Base-by-base conservation (phyloP, 2,888 invertebrate species). In the Hofmannophila pseudospretella region DNA sequence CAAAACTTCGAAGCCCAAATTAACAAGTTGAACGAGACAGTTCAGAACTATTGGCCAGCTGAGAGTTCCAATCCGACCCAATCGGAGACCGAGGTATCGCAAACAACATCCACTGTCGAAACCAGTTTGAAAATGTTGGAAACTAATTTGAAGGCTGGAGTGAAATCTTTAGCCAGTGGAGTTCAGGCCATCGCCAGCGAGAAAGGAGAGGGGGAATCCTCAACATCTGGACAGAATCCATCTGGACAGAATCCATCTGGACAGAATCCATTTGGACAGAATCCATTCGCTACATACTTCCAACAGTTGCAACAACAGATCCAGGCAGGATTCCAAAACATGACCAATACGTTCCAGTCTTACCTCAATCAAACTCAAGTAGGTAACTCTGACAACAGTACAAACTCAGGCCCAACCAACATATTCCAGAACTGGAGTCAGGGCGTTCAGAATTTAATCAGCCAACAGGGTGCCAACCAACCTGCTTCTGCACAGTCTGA, bases 141-240 rank as follows among this genome's bases (percentile, higher is more conserved):
- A 45, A 58, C 58, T 13, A 72, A 75, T 30, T 78, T 84, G 39
- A 59, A 71, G 23, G 51, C 44, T 3, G 75, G 71, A 14, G 59
- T 82, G 2, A 53, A 70, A 23, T 62, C 66, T 32, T 53, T 84
- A 16, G 45, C 65, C 2, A 68, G 71, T 20, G 76, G 79, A 7
- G 64, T 80, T 1, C 54, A 68, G 37, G 46, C 67, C 8, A 58
- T 70, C 22, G 62, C 68, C 1, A 57, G 53, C 9, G 37, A 70
- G 20, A 73, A 62, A 40, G 13, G 22, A 23, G 29, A 29, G 22
- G 23, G 31, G 59, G 45, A 34, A 13, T 22, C 37, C 13, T 36
- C 30, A 38, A 16, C 16, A 16, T 4, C 1, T 36, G 28, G n/a
- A n/a, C n/a, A n/a, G n/a, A 16, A 23, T 40, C 4, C 20, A 32